These are phyloP conservation scores for Stenopsyche tienmushanensis DNA, from an alignment of 1,140 invertebrate species.

Conservation along the genomic window DNA sequence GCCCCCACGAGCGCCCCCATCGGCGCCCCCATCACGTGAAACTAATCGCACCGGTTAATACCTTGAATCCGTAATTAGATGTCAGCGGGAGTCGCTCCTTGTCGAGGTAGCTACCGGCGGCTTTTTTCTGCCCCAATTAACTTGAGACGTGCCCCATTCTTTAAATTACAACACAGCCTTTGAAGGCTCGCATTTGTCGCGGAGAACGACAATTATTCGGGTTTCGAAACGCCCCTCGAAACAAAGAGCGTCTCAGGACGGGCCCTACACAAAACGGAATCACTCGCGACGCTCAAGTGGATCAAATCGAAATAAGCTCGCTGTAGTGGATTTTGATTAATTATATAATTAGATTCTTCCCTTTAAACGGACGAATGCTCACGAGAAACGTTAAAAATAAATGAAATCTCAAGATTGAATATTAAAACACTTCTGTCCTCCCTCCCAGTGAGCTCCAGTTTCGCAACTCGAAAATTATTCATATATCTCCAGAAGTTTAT, in stretches of 20 bases:
- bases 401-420: no score
- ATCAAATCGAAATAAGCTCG: no score
- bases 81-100: slow-evolving; percentile 14
- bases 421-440: no score
- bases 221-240: no score
- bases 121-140: slow-evolving; percentile 29
- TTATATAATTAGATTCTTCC: background rate
- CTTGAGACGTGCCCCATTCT: slow-evolving; percentile 16
- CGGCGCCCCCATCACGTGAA: background rate
- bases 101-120: no score
- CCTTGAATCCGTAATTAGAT: slow-evolving; percentile 25
- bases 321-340: background rate
- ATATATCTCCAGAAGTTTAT: no score
- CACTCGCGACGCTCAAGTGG: background rate
- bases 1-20: background rate
- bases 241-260: background rate
- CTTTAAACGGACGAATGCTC: no score
- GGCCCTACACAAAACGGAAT: no score
- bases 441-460: no score
- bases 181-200: background rate
- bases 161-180: slow-evolving; percentile 3
- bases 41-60: slow-evolving; percentile 25
- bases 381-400: no score
- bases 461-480: no score
- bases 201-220: background rate